Evolutionary conservation across 2,888 invertebrate species (phyloP), one percentile per base, ranked within the genome.

Genomic region (Ophioninae sp.): DNA sequence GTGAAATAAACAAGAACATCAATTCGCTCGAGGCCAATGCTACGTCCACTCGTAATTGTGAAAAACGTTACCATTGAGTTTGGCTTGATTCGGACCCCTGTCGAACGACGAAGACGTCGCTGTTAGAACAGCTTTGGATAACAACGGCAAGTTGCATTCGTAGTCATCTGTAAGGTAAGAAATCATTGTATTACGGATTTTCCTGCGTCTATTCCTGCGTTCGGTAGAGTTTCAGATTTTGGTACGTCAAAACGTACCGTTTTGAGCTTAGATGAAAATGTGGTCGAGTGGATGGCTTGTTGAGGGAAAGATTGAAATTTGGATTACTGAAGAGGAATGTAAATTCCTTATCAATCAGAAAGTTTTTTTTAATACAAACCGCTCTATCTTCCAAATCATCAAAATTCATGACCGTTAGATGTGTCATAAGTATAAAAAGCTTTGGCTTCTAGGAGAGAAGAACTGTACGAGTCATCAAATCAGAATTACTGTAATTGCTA

Each of bases 31-130:
- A 13, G 13, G 44, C 21, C 21, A n/a, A 62, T 57, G 44, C 83
- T 64, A 64, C 75, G n/a, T 10, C 23, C 20, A 84, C 7, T 30
- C 7, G 39, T 41, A 30, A 59, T 44, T 44, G 13, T 13, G 30
- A n/a, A 21, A 30, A 85, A 90, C 69, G 39, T 96, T 95, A 98
- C 98, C 97, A 94, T 97, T 95, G 89, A 98, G 94, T 90, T 95
- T 95, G 57, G 97, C 97, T 94, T 98, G 96, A 84, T 96, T 95
- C n/a, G 98, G 96, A 82, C 97, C 97, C 91, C 98, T 94, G 88
- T 97, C 97, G 72, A 95, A 94, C 82, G 97, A 93, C 87, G 96
- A 96, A 21, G 97, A 97, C 62, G 98, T 97, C 41, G 98, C 97
- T 85, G 95, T 95, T 86, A 98, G 93, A 84, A 94, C 95, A 84